Evolutionary conservation across 2,113 vertebrate genomes (phyloP).

Genomic region (Ahaetulla prasina): DNA sequence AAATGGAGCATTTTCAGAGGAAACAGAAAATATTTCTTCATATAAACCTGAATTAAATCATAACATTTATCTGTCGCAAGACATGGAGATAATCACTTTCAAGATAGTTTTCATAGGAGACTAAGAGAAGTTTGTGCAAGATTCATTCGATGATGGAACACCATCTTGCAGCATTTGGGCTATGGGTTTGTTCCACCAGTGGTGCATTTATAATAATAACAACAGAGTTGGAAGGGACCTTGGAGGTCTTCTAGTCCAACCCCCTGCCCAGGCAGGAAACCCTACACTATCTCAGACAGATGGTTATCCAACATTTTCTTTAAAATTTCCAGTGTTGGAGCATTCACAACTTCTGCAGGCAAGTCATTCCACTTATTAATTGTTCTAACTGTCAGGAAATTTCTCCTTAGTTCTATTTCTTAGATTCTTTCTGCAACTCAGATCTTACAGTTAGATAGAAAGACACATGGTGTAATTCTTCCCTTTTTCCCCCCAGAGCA

Average conservation of each 20-base stretch:
- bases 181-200: not conserved
- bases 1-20: not conserved
- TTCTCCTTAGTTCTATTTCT: too few relatives aligned
- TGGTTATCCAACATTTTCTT: too few relatives aligned
- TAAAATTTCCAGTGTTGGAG: too few relatives aligned
- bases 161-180: not conserved
- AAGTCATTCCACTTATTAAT: too few relatives aligned
- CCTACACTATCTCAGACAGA: too few relatives aligned
- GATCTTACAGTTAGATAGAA: not conserved
- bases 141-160: not conserved
- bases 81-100: not conserved
- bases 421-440: not conserved
- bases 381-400: too few relatives aligned
- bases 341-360: too few relatives aligned
- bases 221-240: too few relatives aligned
- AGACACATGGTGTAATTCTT: not conserved
- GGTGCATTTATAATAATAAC: too few relatives aligned
- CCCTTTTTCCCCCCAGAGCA: not conserved
- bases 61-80: not conserved
- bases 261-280: too few relatives aligned
- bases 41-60: not conserved
- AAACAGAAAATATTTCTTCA: not conserved
- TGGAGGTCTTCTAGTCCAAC: too few relatives aligned
- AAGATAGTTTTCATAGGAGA: not conserved
- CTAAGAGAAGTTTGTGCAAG: not conserved